A percentile compares a stretch with the other conserved stretches of the same genome.
Evolutionary conservation across 92 coral and sea anemone genomes (phyloP).

Genomic region (Diadumene lineata): DNA sequence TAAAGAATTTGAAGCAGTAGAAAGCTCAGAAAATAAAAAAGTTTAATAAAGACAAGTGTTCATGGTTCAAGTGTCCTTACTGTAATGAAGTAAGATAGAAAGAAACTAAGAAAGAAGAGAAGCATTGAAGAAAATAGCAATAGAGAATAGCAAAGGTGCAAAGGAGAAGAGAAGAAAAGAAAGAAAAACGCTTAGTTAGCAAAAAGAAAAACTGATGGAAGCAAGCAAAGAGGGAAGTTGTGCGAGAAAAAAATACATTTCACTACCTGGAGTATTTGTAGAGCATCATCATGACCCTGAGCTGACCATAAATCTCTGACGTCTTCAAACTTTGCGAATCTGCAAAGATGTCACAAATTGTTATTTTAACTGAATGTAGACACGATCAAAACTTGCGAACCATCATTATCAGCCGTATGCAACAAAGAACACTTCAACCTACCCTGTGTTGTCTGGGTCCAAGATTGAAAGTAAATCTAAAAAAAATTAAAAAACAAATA

Average conservation of each 20-base stretch:
- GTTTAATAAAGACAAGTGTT: too few species aligned
- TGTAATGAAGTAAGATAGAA: too few species aligned
- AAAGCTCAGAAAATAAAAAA: too few species aligned
- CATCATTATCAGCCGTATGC: too few species aligned
- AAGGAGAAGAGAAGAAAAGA: not conserved
- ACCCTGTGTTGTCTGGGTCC: conserved; percentile 97
- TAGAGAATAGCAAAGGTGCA: not conserved
- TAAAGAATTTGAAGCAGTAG: too few species aligned
- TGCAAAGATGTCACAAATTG: conserved; percentile 7
- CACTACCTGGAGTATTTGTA: conserved; percentile 70
- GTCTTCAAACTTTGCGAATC: conserved; percentile 87
- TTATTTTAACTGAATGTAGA: not conserved
- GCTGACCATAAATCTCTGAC: conserved; percentile 89
- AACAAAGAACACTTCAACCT: conserved; percentile 17
- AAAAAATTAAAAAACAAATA: not conserved
- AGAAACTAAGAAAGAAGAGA: not conserved
- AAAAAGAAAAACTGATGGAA: not conserved
- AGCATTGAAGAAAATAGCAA: not conserved
- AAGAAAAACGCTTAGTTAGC: not conserved
- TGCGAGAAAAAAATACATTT: not conserved
- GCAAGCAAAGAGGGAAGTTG: not conserved
- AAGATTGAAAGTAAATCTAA: conserved; percentile 72
- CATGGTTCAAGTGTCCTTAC: too few species aligned
- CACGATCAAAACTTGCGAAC: not conserved
- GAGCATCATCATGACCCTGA: conserved; percentile 84